phyloP scores from a whole-genome alignment of 2,888 invertebrate species.

The Troides aeacus region DNA sequence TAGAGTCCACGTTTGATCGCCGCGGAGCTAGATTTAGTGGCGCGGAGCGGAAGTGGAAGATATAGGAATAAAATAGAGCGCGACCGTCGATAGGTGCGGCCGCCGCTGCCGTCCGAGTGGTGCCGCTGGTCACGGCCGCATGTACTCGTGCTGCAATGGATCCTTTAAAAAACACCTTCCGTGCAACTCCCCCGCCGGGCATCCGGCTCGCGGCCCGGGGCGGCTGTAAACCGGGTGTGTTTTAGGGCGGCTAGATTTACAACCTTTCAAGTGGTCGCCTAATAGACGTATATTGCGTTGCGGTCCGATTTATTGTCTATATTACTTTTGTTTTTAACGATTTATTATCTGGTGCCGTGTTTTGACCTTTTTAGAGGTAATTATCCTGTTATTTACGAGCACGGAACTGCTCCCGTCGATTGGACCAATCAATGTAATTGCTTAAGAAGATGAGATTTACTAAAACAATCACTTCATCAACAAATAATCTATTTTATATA shows the following conservation, averaged over 20 bases:
- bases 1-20: constrained; percentile 25
- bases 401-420: constrained; percentile 24
- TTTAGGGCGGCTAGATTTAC: constrained; percentile 70
- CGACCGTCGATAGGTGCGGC: constrained; percentile 22
- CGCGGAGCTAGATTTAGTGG: constrained; percentile 14
- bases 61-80: constrained; percentile 17
- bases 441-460: no score
- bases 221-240: constrained; percentile 63
- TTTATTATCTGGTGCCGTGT: constrained; percentile 59
- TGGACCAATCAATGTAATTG: constrained; percentile 17
- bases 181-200: constrained; percentile 32
- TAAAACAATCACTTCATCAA: no score
- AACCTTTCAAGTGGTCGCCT: constrained; percentile 65
- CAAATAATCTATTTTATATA: no score
- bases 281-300: constrained; percentile 77
- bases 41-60: constrained; percentile 5
- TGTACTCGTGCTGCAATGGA: constrained; percentile 35
- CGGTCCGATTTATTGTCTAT: constrained; percentile 72
- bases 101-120: constrained; percentile 33
- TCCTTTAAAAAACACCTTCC: constrained; percentile 30
- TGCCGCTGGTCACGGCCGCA: constrained; percentile 33
- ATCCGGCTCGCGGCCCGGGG: constrained; percentile 32
- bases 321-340: constrained; percentile 71
- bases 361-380: constrained; percentile 49
- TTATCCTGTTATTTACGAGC: constrained; percentile 42